These are phyloP conservation scores for Panulirus ornatus DNA, from an alignment of 1,140 invertebrate genomes.

Conservation along the genomic window DNA sequence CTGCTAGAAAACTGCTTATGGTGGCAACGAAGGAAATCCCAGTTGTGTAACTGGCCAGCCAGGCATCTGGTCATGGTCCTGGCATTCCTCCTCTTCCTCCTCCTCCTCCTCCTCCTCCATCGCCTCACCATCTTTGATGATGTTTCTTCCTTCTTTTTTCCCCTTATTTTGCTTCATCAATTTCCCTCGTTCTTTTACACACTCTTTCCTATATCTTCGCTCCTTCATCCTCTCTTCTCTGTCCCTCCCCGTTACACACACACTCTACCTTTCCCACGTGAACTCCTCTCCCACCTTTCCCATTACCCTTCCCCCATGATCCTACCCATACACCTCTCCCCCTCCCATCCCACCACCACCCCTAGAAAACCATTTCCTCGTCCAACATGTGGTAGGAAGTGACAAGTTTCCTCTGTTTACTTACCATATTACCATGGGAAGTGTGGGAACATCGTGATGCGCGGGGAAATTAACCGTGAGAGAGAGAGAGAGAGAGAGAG, in stretches of 20 bases:
- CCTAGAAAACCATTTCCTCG: too few species aligned
- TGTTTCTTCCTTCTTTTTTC: background rate
- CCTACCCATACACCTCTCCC: too few species aligned
- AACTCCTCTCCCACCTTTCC: too few species aligned
- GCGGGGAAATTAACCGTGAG: too few species aligned
- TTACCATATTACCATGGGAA: too few species aligned
- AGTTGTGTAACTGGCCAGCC: background rate
- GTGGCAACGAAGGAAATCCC: background rate
- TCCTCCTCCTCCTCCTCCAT: slow-evolving; percentile 23
- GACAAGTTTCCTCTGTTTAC: too few species aligned
- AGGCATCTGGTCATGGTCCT: background rate
- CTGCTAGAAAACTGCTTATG: background rate
- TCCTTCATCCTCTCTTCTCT: background rate
- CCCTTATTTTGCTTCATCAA: background rate
- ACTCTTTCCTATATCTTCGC: background rate
- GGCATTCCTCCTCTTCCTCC: background rate
- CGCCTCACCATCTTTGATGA: background rate
- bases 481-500: too few species aligned
- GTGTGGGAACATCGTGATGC: too few species aligned
- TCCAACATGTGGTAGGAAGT: too few species aligned
- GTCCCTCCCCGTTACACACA: background rate
- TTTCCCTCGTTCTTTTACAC: background rate
- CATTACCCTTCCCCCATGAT: background rate
- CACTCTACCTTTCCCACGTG: background rate
- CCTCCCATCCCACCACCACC: too few species aligned